These are phyloP conservation scores for Argynnis bischoffii DNA, from an alignment of 2,888 invertebrate species.

Conservation along the genomic window DNA sequence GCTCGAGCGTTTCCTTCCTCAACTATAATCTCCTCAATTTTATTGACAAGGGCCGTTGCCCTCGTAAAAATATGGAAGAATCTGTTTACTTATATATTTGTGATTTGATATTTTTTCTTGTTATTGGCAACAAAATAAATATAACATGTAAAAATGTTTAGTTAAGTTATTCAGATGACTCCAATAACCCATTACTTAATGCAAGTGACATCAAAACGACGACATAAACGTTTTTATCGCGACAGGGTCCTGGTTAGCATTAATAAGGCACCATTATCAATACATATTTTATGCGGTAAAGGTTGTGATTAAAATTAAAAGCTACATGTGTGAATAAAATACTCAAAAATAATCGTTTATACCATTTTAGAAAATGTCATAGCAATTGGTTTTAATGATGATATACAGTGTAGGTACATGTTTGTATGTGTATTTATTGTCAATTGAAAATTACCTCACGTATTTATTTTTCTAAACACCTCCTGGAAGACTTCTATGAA, in stretches of 20 bases:
- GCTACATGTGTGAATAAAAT: neutral
- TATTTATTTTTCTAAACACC: slow-evolving; percentile 23
- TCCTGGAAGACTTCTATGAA: slow-evolving; percentile 21
- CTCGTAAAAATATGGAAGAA: slow-evolving; percentile 21
- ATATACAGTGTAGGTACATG: neutral
- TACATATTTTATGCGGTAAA: neutral
- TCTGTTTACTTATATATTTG: neutral
- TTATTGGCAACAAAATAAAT: neutral
- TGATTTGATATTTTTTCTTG: neutral
- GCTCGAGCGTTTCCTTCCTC: slow-evolving; percentile 43
- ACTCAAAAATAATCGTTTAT: neutral
- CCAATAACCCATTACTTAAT: neutral
- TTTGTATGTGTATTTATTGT: neutral
- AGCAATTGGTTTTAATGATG: neutral
- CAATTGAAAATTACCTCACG: slow-evolving; percentile 4
- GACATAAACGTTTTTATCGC: neutral
- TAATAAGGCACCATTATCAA: neutral
- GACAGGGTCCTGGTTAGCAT: slow-evolving; percentile 1
- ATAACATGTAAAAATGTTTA: neutral
- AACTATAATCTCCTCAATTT: slow-evolving; percentile 37
- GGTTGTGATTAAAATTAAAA: neutral
- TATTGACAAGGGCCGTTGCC: slow-evolving; percentile 37
- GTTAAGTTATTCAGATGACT: neutral
- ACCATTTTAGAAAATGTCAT: slow-evolving; percentile 5
- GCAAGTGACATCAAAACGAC: neutral